phyloP scores from a whole-genome alignment of 2,888 invertebrate genomes.

The Hyles lineata region DNA sequence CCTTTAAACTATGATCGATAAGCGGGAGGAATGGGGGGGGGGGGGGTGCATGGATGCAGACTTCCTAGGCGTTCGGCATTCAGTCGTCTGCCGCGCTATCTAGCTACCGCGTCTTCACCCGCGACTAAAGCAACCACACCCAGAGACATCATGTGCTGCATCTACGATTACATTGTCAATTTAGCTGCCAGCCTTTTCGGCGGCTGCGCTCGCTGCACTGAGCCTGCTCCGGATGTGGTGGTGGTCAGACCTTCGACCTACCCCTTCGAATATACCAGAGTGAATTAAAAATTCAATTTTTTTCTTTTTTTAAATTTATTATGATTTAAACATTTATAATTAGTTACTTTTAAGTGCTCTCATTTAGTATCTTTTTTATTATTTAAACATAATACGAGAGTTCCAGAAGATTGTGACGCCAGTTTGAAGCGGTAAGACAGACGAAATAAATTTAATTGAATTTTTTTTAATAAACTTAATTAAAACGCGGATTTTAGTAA shows the following conservation, averaged over 20 bases:
- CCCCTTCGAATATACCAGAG: neutral
- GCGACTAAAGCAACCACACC: neutral
- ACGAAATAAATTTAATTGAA: too few species aligned
- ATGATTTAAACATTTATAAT: too few species aligned
- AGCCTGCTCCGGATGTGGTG: neutral
- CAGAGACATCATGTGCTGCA: neutral
- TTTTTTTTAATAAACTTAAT: too few species aligned
- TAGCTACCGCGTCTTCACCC: neutral
- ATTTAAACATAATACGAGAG: too few species aligned
- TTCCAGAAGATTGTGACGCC: too few species aligned
- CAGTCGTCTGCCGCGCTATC: constrained; percentile 9
- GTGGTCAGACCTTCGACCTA: neutral
- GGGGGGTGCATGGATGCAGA: neutral
- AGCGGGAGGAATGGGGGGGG: neutral
- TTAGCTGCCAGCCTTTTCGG: neutral
- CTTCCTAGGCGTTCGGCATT: neutral
- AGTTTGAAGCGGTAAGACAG: too few species aligned
- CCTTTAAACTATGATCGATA: neutral
- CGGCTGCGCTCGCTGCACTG: neutral
- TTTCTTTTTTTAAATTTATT: neutral
- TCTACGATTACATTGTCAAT: neutral
- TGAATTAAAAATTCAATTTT: neutral
- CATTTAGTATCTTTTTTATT: too few species aligned
- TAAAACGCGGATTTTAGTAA: too few species aligned
- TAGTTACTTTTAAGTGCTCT: too few species aligned